A percentile compares a stretch with the other conserved stretches of the same genome.
Conservation (phyloP, 2,888 invertebrate genomes). For the Dicranocentrus wangi region DNA sequence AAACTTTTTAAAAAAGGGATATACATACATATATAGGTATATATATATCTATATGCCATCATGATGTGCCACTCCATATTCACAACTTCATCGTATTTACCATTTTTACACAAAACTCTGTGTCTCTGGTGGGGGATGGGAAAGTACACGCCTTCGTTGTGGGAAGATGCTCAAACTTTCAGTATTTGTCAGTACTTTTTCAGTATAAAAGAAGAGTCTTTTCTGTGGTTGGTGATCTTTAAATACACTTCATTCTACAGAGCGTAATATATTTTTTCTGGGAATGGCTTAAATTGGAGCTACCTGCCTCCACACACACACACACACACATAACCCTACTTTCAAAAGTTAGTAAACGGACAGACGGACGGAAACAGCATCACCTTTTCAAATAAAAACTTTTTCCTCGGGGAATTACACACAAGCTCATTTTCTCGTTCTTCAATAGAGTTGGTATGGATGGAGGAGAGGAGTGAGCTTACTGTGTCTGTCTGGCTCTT, state of each 20-base stretch:
- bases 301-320: neutral
- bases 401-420: slow-evolving; percentile 1
- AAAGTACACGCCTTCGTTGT: neutral
- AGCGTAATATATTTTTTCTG: neutral
- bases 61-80: slow-evolving; percentile 17
- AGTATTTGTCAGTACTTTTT: too few relatives aligned
- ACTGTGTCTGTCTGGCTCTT: too few relatives aligned
- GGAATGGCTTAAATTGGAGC: neutral
- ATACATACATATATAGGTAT: too few relatives aligned
- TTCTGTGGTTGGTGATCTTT: neutral
- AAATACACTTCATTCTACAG: neutral
- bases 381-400: slow-evolving; percentile 1
- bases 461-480: too few relatives aligned
- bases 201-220: neutral
- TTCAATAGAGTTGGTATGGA: too few relatives aligned
- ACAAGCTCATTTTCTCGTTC: slow-evolving; percentile 13
- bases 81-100: neutral
- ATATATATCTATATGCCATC: neutral
- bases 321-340: too few relatives aligned
- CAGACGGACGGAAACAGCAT: slow-evolving; percentile 48
- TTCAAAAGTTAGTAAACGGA: neutral
- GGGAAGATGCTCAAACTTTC: too few relatives aligned
- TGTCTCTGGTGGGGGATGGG: neutral
- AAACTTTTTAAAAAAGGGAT: neutral
- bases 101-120: neutral